Conservation (phyloP, 2,888 invertebrate species). For the Portevinia maculata region DNA sequence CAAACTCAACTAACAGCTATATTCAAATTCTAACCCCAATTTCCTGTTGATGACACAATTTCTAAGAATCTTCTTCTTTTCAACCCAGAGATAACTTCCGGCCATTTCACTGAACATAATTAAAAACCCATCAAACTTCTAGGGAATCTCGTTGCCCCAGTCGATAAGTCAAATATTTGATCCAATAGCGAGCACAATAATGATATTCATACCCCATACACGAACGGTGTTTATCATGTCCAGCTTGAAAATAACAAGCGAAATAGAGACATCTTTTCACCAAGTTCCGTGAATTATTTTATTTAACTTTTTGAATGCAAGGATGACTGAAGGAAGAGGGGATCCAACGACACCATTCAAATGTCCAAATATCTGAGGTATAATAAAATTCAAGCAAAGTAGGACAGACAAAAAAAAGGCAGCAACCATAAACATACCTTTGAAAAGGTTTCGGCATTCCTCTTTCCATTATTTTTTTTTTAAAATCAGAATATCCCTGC, state of each 20-base stretch:
- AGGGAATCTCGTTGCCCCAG: constrained; percentile 28
- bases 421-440: constrained; percentile 39
- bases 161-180: constrained; percentile 58
- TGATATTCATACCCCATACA: constrained; percentile 43
- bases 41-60: constrained; percentile 63
- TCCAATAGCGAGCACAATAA: constrained; percentile 6
- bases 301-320: constrained; percentile 41
- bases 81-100: constrained; percentile 49
- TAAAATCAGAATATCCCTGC: constrained; percentile 13
- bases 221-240: constrained; percentile 62
- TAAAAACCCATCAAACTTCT: constrained; percentile 28
- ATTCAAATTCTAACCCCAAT: constrained; percentile 43
- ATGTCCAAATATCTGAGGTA: constrained; percentile 71
- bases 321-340: constrained; percentile 10
- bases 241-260: constrained; percentile 13
- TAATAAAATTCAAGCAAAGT: constrained; percentile 50
- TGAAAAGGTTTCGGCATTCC: constrained; percentile 63
- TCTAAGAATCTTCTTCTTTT: constrained; percentile 40
- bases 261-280: constrained; percentile 67
- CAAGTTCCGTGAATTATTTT: constrained; percentile 49
- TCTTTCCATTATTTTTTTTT: constrained; percentile 1
- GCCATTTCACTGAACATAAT: constrained; percentile 53
- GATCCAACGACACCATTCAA: constrained; percentile 38
- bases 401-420: constrained; percentile 12
- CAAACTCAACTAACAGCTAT: no score